Evolutionary conservation across 2,888 invertebrate species (phyloP).

Genomic region (Patella pellucida): DNA sequence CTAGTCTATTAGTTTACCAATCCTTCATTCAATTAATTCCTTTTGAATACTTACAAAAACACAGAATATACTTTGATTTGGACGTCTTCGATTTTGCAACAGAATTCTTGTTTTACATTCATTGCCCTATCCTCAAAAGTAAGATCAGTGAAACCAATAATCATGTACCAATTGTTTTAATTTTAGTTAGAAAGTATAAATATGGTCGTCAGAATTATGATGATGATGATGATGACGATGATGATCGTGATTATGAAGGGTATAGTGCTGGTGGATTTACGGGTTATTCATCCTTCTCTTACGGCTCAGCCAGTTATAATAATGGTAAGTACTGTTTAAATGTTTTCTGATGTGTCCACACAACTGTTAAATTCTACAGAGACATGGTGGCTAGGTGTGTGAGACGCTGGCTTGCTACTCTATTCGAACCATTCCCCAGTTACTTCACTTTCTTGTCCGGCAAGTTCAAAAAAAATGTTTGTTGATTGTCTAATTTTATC

Average conservation of each 20-base stretch:
- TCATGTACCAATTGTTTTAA: conserved; percentile 5
- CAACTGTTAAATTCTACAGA: neutral
- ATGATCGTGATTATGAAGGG: conserved; percentile 19
- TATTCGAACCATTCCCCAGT: too few species aligned
- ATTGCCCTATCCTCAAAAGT: neutral
- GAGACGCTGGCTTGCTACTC: too few species aligned
- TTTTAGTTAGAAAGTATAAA: conserved; percentile 63
- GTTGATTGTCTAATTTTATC: too few species aligned
- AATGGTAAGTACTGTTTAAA: neutral
- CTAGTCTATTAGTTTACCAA: too few species aligned
- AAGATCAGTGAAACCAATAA: neutral
- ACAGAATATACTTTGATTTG: too few species aligned
- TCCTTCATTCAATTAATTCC: too few species aligned
- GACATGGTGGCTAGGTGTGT: too few species aligned
- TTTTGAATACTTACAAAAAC: too few species aligned
- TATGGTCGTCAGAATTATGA: conserved; percentile 62
- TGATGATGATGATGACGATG: conserved; percentile 47
- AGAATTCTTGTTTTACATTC: neutral
- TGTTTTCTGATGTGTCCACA: too few species aligned
- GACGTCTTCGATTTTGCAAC: too few species aligned
- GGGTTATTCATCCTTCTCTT: neutral
- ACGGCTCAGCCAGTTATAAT: neutral
- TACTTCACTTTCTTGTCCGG: too few species aligned
- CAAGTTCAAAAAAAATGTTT: too few species aligned
- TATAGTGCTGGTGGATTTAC: conserved; percentile 16